Evolutionary conservation across 2,888 invertebrate genomes (phyloP), one percentile per base, ranked within the genome.

Genomic region (Pseudococcus viburni): DNA sequence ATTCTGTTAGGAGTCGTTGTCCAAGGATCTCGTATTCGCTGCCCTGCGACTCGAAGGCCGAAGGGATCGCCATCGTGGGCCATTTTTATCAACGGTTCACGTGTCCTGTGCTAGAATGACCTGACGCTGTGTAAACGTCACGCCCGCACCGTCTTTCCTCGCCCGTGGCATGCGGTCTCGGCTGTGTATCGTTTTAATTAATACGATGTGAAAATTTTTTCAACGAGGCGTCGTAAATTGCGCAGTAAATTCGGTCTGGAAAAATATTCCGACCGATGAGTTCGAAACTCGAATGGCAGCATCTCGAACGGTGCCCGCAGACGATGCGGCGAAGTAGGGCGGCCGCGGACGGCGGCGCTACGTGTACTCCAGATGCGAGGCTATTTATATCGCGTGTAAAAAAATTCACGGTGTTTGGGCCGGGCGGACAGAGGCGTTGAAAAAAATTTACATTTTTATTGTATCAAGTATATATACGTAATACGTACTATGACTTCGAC

Each of bases 371-470:
- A 73, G 68, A 73, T 26, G 68, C 68, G 68, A 33, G 68, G 26
- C 68, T 73, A 73, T 73, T 73, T 73, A 9, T 59, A 73, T 73
- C 68, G 68, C 68, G 68, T 73, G 68, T 73, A 15, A 73, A 73
- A 73, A 73, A 73, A 73, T 73, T 73, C 68, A 33, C 68, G 26
- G 1, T 33, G 33, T 11, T 59, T n/a, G 59, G 59, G 19, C 68
- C 9, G 6, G 68, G 68, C 68, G 26, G 68, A 33, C 33, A 11
- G 68, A 73, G 68, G 12, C 12, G 68, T 64, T 64, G 64, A 1
- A 33, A 73, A 73, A 73, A 73, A 73, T 73, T 73, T 73, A 73
- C 68, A 73, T 73, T 73, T 73, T 73, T 59, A 59, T 59, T 19
- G 59, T 59, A 59, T 55, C 17, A 17, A 6, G 6, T n/a, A 5